Evolutionary conservation across 2,797 vertebrate species (phyloP), one percentile per base, ranked within the genome.

Genomic region (Meda fulgida): DNA sequence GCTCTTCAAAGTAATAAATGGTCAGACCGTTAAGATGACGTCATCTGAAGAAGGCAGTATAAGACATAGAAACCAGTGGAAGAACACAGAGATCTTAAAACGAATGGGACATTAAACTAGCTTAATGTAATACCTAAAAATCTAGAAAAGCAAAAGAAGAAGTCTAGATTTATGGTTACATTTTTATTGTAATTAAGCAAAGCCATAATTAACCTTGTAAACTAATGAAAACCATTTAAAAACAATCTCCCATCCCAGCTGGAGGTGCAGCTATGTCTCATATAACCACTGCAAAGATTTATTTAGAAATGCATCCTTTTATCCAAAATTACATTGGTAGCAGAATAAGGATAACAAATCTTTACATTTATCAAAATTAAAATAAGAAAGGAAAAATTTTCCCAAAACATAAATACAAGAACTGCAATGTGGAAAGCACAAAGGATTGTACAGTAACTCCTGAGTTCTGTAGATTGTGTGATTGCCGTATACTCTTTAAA

Each of bases 401-500:
- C 26, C 14, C 9, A 79, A 34, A 38, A 29, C 5, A 51, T 5
- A 18, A 78, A 65, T 63, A 31, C 46, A 34, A 31, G 2, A 55
- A 26, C 29, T n/a, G 29, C 23, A 2, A 63, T 34, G 26, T 29
- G 18, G 38, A 23, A 81, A 58, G 34, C 16, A 36, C 38, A 10
- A 14, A 21, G 1, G 7, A 65, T 34, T 63, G 36, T 26, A 19
- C 5, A 73, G 3, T 38, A 40, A 18, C 34, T 70, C n/a, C 69
- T 76, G 73, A 86, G 51, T 5, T 43, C 11, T 51, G 31, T 18
- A 85, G 46, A 34, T 19, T 10, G 11, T 26, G 18, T 9, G 58
- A 67, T 65, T 73, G 65, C 43, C 19, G 51, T 70, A 21, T 16
- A 31, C 60, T 77, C 31, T 46, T 77, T 88, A 89, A 14, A 84